phyloP scores from a whole-genome alignment of 2,888 invertebrate species.

The Bibio marci region DNA sequence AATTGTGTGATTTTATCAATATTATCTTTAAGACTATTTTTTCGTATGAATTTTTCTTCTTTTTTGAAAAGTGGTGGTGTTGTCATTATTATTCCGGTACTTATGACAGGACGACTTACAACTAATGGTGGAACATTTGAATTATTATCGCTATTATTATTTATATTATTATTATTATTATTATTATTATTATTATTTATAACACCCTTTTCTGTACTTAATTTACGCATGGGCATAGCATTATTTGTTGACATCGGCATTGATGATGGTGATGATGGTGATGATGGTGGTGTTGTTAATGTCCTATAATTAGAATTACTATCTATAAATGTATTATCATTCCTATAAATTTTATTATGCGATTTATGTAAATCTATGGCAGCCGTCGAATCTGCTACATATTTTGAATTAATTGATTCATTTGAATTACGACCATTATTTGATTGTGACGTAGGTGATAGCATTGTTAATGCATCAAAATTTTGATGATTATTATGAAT shows the following conservation, averaged over 20 bases:
- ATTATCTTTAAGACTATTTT: conserved; percentile 26
- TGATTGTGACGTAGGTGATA: conserved; percentile 9
- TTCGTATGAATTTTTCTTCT: conserved; percentile 19
- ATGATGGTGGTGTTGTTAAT: conserved; percentile 8
- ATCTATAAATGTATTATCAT: no score
- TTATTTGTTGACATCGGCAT: no score
- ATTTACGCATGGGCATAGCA: no score
- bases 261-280: conserved; percentile 22
- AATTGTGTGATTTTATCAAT: conserved; percentile 29
- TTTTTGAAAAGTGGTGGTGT: conserved; percentile 3
- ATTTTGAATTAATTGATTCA: conserved; percentile 18
- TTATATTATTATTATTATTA: neutral
- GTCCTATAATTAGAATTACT: no score
- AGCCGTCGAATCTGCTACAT: conserved; percentile 26
- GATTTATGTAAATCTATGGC: conserved; percentile 27
- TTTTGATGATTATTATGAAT: neutral
- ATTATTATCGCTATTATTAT: no score
- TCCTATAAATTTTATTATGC: conserved; percentile 12
- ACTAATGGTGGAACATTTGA: no score
- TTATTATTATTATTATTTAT: neutral
- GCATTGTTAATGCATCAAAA: conserved; percentile 6
- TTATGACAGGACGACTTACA: no score
- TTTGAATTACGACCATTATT: conserved; percentile 1
- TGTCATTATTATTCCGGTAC: no score
- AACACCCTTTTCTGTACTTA: no score